Evolutionary conservation across 1,140 invertebrate species (phyloP).

Genomic region (fruit fly (Drosophila melanogaster)): DNA sequence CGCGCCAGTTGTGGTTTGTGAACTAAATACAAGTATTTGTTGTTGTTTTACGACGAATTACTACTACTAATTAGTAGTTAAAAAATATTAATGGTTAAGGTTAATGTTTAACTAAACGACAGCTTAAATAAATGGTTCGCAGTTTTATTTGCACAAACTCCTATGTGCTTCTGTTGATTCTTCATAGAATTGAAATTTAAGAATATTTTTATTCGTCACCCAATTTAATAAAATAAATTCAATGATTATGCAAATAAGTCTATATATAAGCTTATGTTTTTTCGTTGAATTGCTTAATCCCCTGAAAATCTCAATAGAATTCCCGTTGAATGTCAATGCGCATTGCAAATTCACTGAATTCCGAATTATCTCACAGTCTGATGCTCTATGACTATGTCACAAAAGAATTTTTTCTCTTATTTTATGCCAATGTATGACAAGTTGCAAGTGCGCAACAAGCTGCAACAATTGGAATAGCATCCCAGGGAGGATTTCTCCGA

Average conservation of each 20-base stretch:
- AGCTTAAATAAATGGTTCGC: too few species aligned
- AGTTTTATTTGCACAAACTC: too few species aligned
- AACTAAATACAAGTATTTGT: neutral
- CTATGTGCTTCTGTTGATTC: too few species aligned
- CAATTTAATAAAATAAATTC: neutral
- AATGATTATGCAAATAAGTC: neutral
- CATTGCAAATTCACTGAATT: constrained; percentile 39
- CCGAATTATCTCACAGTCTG: constrained; percentile 38
- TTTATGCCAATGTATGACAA: constrained; percentile 76
- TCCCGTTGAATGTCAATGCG: constrained; percentile 30
- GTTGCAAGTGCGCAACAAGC: constrained; percentile 61
- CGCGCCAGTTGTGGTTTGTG: neutral
- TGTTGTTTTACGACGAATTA: neutral
- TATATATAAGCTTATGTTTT: neutral
- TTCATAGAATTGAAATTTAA: neutral
- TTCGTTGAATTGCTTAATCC: constrained; percentile 12
- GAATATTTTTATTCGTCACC: neutral
- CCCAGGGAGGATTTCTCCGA: constrained; percentile 1
- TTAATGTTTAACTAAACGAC: too few species aligned
- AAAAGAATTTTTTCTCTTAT: constrained; percentile 35
- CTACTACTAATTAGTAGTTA: too few species aligned
- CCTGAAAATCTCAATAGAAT: constrained; percentile 23
- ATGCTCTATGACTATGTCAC: constrained; percentile 60
- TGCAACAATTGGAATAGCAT: constrained; percentile 37
- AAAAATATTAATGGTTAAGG: too few species aligned